Evolutionary conservation across 2,888 invertebrate species (phyloP), one percentile per base, ranked within the genome.

Genomic region (Phaedon cochleariae): DNA sequence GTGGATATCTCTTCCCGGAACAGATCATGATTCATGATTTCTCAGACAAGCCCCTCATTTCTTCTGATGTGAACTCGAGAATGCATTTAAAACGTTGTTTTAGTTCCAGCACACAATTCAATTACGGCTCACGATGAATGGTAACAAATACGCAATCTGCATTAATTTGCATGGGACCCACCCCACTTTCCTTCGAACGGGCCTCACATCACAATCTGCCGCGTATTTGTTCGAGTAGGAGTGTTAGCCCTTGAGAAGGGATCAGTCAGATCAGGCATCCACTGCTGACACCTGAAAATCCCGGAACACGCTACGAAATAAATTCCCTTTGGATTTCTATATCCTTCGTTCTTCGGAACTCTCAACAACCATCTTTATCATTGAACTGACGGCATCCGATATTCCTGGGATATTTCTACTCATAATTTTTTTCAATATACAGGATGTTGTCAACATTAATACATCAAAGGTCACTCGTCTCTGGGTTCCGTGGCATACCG

Each of bases 71-170:
- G 34, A 34, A 34, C 52, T 26, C 61, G 20, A 46, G 53, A 54
- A 49, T 59, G 54, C 64, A 64, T 64, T 64, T 48, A 21, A 57
- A 54, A 48, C 46, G 22, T 57, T 45, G 48, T 62, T 65, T 62
- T 61, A 58, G 57, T 58, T 61, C 46, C 53, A 48, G 58, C 59
- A 49, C 46, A 55, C 58, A 57, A 65, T 65, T 65, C 65, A 65
- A 65, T 65, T 65, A 65, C 48, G 37, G 53, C 54, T 26, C 18
- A 18, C 58, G 53, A 65, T 53, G 58, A 59, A 58, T 65, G 62
- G 59, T 41, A 62, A 63, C 69, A 68, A 69, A 72, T 72, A 70
- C 72, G 64, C 57, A 69, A 72, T 72, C 70, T 69, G 68, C 69
- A 72, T 72, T 70, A 65, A 72, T 72, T 72, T 69, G 68, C 72